A percentile compares a stretch with the other conserved stretches of the same genome.
Evolutionary conservation across 1,140 invertebrate species (phyloP).

Genomic region (Drosophila arawakana): DNA sequence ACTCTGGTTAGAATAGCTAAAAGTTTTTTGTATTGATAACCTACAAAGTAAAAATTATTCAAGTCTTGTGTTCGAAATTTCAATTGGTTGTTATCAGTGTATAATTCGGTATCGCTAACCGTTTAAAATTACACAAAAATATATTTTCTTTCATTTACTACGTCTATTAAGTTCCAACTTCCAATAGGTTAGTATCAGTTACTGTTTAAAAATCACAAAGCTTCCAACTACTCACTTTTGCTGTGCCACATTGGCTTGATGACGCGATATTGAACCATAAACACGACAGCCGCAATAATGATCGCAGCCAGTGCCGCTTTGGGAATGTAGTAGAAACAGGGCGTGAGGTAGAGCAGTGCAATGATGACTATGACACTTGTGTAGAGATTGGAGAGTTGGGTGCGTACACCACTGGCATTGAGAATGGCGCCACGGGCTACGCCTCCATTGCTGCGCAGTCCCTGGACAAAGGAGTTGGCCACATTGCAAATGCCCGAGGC

Average conservation of each 20-base stretch:
- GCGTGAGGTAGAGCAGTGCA: slow-evolving; percentile 90
- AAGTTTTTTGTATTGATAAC: too few relatives aligned
- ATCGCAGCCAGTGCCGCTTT: slow-evolving; percentile 91
- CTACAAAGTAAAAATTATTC: too few relatives aligned
- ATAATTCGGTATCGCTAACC: too few relatives aligned
- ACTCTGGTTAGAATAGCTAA: too few relatives aligned
- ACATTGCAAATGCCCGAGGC: slow-evolving; percentile 93
- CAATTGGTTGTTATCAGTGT: too few relatives aligned
- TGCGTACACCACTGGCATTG: slow-evolving; percentile 94
- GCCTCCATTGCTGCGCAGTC: slow-evolving; percentile 94
- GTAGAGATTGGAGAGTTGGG: slow-evolving; percentile 91
- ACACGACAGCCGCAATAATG: slow-evolving; percentile 93
- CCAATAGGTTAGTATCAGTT: too few relatives aligned
- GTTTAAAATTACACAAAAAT: too few relatives aligned
- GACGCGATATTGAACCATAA: slow-evolving; percentile 94
- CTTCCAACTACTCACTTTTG: slow-evolving; percentile 87
- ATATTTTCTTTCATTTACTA: too few relatives aligned
- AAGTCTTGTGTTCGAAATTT: too few relatives aligned
- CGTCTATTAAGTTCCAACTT: too few relatives aligned
- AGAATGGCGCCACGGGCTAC: slow-evolving; percentile 94
- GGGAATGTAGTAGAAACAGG: slow-evolving; percentile 93
- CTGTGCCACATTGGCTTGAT: slow-evolving; percentile 92
- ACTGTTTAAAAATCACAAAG: too few relatives aligned
- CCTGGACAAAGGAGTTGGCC: slow-evolving; percentile 94
- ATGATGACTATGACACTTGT: slow-evolving; percentile 90